A percentile compares a stretch with the other conserved stretches of the same genome.
phyloP scores from a whole-genome alignment of 2,888 invertebrate species.

The Athalia circularis region DNA sequence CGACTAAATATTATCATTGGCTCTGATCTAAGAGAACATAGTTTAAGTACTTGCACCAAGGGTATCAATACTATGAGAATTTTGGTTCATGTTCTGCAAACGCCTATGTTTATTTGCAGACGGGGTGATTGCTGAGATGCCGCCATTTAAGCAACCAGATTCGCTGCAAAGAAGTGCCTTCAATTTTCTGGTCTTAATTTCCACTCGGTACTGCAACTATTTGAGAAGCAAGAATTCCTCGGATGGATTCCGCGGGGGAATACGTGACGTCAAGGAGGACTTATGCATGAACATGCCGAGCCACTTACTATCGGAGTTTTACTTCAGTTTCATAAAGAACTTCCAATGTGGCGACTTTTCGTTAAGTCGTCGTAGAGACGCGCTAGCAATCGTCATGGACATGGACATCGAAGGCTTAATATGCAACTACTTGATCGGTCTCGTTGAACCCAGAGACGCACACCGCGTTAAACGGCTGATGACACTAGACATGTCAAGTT shows the following conservation, averaged over 20 bases:
- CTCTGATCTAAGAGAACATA: no score
- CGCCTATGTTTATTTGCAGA: constrained; percentile 14
- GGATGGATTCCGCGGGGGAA: background rate
- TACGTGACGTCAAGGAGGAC: background rate
- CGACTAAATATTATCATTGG: no score
- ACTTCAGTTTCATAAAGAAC: background rate
- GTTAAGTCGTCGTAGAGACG: background rate
- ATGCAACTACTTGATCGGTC: background rate
- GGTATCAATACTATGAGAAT: background rate
- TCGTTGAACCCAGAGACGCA: background rate
- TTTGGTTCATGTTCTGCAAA: background rate
- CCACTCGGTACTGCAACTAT: background rate
- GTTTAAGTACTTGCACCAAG: background rate
- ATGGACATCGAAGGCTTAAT: background rate
- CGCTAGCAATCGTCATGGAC: constrained; percentile 8
- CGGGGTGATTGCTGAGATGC: constrained; percentile 1
- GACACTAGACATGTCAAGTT: background rate
- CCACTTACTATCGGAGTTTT: background rate
- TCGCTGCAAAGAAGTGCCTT: background rate
- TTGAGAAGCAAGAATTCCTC: background rate
- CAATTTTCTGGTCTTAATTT: background rate
- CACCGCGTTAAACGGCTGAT: background rate
- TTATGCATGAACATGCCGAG: background rate
- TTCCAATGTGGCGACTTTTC: background rate
- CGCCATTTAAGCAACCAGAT: constrained; percentile 14